phyloP scores from a whole-genome alignment of 2,113 vertebrate genomes.

The Megalops atlanticus region DNA sequence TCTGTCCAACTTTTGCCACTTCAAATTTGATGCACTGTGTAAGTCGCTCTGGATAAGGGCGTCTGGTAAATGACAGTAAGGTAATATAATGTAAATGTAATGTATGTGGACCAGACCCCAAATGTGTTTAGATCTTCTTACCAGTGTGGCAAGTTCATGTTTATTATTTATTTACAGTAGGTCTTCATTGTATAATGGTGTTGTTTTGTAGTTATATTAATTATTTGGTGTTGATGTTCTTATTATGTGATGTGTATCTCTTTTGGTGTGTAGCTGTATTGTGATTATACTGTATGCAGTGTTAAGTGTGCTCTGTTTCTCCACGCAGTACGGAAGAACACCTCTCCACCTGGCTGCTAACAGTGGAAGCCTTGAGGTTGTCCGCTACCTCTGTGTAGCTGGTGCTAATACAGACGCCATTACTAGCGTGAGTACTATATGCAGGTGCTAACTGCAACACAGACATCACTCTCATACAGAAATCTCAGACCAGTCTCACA shows the following conservation, averaged over 20 bases:
- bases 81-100: too few species aligned
- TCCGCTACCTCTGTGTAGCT: constrained; percentile 86
- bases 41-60: too few species aligned
- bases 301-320: background rate
- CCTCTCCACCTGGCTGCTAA: constrained; percentile 90
- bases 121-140: too few species aligned
- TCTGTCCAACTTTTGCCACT: too few species aligned
- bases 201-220: background rate
- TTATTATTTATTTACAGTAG: too few species aligned
- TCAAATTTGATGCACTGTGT: too few species aligned
- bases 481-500: background rate
- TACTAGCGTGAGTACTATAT: constrained; percentile 80
- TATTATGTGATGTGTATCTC: background rate
- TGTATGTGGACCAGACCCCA: too few species aligned
- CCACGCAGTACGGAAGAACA: constrained; percentile 83
- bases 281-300: too few species aligned
- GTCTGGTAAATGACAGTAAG: too few species aligned
- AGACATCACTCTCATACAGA: too few species aligned
- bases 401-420: constrained; percentile 88
- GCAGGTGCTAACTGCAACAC: too few species aligned
- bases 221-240: background rate
- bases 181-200: background rate
- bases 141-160: too few species aligned
- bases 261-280: background rate
- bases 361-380: constrained; percentile 90